These are phyloP conservation scores for Chorisops tibialis DNA, from an alignment of 2,888 invertebrate species.

Conservation along the genomic window DNA sequence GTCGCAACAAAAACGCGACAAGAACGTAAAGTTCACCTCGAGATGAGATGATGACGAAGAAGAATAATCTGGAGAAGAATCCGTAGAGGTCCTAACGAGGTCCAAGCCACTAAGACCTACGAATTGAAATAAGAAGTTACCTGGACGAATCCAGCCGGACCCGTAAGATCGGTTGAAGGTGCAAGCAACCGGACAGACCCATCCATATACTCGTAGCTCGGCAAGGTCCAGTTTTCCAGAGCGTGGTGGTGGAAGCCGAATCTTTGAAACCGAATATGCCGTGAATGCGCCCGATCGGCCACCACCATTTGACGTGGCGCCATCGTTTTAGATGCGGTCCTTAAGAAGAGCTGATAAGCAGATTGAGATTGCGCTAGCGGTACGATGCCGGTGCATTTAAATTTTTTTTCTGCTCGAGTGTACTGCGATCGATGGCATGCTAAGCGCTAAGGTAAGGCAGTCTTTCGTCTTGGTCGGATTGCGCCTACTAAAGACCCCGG, in stretches of 20 bases:
- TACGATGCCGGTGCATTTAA: conserved; percentile 25
- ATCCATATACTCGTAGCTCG: too few species aligned
- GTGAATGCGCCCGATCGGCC: conserved; percentile 39
- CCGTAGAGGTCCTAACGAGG: too few species aligned
- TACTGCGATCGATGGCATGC: neutral
- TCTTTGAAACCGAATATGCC: conserved; percentile 9
- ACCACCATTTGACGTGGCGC: conserved; percentile 51
- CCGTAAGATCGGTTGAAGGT: neutral
- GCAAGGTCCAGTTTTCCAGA: neutral
- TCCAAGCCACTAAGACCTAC: neutral
- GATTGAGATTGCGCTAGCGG: conserved; percentile 24
- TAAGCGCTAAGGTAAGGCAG: neutral
- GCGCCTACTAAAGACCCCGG: too few species aligned
- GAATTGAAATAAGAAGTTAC: neutral
- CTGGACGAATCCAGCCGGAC: neutral
- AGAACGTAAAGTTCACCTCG: neutral
- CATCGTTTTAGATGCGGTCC: conserved; percentile 52
- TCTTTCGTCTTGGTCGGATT: neutral
- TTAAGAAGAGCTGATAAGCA: conserved; percentile 50
- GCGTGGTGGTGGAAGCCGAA: neutral
- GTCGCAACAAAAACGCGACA: conserved; percentile 3
- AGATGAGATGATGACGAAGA: too few species aligned
- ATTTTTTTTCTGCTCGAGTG: neutral
- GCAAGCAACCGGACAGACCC: neutral
- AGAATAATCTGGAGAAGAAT: too few species aligned